Conservation (phyloP, 2,797 vertebrate genomes). For the Sebastes kiyomatsui region DNA sequence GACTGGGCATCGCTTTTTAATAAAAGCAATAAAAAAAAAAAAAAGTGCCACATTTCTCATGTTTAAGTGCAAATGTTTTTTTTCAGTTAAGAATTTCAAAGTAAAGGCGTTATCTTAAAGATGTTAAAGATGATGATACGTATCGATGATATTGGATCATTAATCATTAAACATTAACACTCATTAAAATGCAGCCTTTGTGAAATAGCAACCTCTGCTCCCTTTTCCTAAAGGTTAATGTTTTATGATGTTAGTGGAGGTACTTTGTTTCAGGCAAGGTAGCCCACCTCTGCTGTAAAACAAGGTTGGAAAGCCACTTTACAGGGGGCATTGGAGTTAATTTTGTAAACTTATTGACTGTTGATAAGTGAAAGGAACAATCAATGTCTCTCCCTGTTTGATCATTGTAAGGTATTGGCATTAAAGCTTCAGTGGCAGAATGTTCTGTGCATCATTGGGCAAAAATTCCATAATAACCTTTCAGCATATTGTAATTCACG, state of each 20-base stretch:
- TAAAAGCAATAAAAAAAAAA: no score
- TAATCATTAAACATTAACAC: no score
- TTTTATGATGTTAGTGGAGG: neutral
- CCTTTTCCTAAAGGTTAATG: neutral
- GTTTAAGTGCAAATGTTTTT: no score
- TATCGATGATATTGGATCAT: no score
- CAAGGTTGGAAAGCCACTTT: neutral
- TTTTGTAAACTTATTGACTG: neutral
- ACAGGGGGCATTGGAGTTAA: neutral
- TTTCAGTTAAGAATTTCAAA: no score
- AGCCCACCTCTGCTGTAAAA: neutral
- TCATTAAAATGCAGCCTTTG: neutral
- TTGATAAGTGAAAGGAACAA: neutral
- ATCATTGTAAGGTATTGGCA: neutral
- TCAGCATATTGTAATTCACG: no score
- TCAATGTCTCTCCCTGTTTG: neutral
- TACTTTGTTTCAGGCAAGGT: neutral
- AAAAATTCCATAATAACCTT: no score
- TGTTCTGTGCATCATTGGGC: no score
- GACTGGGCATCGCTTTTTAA: no score
- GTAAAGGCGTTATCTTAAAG: no score
- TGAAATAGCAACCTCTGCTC: neutral
- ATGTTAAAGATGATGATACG: no score
- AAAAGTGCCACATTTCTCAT: no score
- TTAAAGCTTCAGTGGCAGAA: neutral